These are phyloP conservation scores for Pachyuromys duprasi DNA, from an alignment of 2,797 vertebrate genomes.

Conservation along the genomic window DNA sequence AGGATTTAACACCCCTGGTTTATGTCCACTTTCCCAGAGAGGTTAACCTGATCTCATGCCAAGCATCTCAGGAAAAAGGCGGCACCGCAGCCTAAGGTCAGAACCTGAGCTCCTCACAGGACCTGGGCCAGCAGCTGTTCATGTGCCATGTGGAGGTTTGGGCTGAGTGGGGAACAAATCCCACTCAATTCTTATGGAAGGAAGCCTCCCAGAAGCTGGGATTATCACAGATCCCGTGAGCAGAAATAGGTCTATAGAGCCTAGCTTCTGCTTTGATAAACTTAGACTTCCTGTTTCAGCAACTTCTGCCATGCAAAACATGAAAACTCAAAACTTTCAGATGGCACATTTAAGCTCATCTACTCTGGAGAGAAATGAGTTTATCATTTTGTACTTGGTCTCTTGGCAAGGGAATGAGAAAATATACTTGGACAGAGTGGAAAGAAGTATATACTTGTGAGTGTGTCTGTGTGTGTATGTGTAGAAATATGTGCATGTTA, in stretches of 20 bases:
- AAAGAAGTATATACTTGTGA: background rate
- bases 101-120: background rate
- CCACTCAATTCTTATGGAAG: fast-evolving
- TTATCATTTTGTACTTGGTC: background rate
- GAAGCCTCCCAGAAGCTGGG: fast-evolving
- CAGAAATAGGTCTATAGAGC: fast-evolving
- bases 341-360: background rate
- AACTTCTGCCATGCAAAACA: background rate
- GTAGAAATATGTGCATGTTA: fast-evolving
- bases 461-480: background rate
- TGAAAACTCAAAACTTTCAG: background rate
- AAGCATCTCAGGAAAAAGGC: background rate
- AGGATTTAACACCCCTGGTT: background rate
- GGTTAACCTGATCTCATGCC: fast-evolving
- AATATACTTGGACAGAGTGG: background rate
- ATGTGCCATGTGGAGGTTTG: fast-evolving
- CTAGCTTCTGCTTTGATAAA: background rate
- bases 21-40: background rate
- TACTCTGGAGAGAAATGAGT: background rate
- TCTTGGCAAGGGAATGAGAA: background rate
- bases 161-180: fast-evolving
- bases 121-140: background rate
- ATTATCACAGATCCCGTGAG: background rate
- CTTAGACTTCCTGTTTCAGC: background rate
- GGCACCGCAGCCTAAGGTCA: no score